Percentiles rank a stretch among this genome's conserved stretches.
Evolutionary conservation across 2,797 vertebrate genomes (phyloP).

Genomic region (Heliangelus exortis): DNA sequence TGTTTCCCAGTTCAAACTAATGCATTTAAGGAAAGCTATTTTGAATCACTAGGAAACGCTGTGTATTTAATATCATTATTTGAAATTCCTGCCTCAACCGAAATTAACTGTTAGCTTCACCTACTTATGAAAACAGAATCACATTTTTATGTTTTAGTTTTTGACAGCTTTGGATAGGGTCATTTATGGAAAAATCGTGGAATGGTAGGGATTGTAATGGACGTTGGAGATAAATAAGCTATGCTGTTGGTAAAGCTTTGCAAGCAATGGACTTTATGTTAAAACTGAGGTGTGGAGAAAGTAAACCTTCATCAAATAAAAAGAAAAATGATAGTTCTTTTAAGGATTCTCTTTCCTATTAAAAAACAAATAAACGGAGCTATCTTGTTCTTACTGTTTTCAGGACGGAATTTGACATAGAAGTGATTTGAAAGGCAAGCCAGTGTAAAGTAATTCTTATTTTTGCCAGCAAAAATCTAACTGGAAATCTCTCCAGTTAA

Average conservation of each 20-base stretch:
- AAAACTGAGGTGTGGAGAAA: background rate
- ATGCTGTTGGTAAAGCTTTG: background rate
- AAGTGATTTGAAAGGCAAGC: background rate
- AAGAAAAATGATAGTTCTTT: background rate
- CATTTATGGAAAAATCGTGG: background rate
- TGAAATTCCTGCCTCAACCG: background rate
- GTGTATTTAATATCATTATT: background rate
- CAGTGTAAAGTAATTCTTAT: background rate
- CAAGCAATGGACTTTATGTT: background rate
- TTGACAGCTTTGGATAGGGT: background rate
- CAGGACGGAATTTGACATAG: background rate
- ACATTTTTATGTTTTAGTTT: background rate
- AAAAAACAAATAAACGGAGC: background rate
- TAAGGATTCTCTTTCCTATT: background rate
- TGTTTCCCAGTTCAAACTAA: background rate
- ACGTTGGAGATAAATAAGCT: background rate
- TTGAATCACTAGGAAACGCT: background rate
- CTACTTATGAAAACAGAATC: background rate
- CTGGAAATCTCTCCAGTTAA: background rate
- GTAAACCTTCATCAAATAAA: background rate
- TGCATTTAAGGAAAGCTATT: background rate
- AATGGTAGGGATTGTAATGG: too few species aligned
- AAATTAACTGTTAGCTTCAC: background rate
- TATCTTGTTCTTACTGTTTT: background rate
- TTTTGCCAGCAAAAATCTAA: background rate